Percentiles rank a stretch among this genome's conserved stretches.
Conservation (phyloP, 2,888 invertebrate species). For the Hecatera dysodea region DNA sequence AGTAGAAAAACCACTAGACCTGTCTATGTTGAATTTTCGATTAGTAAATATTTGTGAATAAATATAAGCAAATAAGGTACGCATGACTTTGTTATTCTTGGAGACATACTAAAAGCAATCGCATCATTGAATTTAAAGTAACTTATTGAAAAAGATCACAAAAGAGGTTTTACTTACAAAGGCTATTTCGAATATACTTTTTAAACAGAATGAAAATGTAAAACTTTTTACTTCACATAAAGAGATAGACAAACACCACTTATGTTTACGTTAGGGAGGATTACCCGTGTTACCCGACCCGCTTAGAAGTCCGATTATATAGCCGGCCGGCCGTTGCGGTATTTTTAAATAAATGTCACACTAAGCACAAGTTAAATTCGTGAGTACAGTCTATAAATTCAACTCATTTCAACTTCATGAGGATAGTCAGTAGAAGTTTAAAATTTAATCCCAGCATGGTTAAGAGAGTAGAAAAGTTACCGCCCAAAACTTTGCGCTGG, state of each 20-base stretch:
- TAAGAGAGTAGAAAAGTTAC: slow-evolving; percentile 87
- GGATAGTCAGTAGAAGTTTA: slow-evolving; percentile 84
- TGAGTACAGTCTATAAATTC: slow-evolving; percentile 80
- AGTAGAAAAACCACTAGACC: not conserved
- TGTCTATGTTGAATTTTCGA: slow-evolving; percentile 13
- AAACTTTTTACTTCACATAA: slow-evolving; percentile 24
- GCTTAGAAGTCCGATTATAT: slow-evolving; percentile 39
- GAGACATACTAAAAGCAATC: not conserved
- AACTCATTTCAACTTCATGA: slow-evolving; percentile 85
- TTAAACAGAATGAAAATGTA: slow-evolving; percentile 5
- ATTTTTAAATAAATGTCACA: slow-evolving; percentile 59
- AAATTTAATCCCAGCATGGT: slow-evolving; percentile 85
- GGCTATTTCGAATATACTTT: not conserved
- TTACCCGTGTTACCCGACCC: slow-evolving; percentile 24
- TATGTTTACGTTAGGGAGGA: slow-evolving; percentile 29
- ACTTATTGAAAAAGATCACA: slow-evolving; percentile 22
- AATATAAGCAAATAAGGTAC: not conserved
- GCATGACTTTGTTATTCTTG: slow-evolving; percentile 20
- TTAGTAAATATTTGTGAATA: slow-evolving; percentile 26
- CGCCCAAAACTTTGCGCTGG: slow-evolving; percentile 79
- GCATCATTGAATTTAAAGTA: slow-evolving; percentile 22
- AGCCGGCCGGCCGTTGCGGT: slow-evolving; percentile 13
- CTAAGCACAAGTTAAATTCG: slow-evolving; percentile 70
- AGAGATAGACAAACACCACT: slow-evolving; percentile 19
- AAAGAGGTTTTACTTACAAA: not conserved